A percentile compares a stretch with the other conserved stretches of the same genome.
These are phyloP conservation scores for Pipistrellus pipistrellus DNA, from an alignment of 2,797 vertebrate genomes.

Conservation along the genomic window DNA sequence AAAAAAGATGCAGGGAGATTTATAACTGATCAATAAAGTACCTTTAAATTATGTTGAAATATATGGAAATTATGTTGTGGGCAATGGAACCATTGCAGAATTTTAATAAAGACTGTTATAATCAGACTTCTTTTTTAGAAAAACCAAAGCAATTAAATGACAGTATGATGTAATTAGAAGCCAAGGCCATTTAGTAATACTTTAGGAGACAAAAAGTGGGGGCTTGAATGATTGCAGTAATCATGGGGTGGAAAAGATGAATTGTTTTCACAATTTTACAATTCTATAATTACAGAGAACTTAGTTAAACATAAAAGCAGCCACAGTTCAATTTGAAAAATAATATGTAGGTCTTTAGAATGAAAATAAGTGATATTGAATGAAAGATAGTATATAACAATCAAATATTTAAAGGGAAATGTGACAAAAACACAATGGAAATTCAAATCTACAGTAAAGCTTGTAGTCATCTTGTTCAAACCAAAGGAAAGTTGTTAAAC, in stretches of 20 bases:
- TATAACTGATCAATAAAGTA: neutral
- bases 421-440: neutral
- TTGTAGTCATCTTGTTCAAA: neutral
- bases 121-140: neutral
- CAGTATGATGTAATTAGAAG: neutral
- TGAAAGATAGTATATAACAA: neutral
- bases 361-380: neutral
- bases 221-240: neutral
- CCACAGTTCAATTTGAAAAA: neutral
- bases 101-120: slow-evolving; percentile 41
- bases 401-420: neutral
- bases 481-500: neutral
- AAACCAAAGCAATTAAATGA: slow-evolving; percentile 23
- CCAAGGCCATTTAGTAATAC: slow-evolving; percentile 45
- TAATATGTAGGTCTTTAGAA: neutral
- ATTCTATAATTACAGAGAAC: neutral
- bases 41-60: neutral
- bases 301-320: neutral
- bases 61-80: neutral
- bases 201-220: neutral
- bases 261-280: neutral
- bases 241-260: neutral
- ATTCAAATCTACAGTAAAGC: neutral
- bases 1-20: neutral
- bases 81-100: neutral